Evolutionary conservation across 1,140 invertebrate species (phyloP).

Genomic region (Oppia nitens): DNA sequence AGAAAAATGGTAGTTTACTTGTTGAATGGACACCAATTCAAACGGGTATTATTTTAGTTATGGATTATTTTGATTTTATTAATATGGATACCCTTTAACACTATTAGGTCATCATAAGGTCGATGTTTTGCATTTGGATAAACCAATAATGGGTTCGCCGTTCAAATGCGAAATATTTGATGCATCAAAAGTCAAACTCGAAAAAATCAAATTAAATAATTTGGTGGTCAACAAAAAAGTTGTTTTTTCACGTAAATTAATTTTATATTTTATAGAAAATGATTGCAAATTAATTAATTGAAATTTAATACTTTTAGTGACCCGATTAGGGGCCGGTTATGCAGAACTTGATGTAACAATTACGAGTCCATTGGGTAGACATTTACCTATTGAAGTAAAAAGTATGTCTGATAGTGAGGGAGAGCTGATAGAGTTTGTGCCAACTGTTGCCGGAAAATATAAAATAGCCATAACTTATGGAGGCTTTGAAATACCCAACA

Average conservation of each 20-base stretch:
- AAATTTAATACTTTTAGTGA: slow-evolving; percentile 40
- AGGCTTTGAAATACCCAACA: slow-evolving; percentile 42
- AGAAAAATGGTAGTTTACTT: slow-evolving; percentile 76
- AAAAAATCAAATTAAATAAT: slow-evolving; percentile 52
- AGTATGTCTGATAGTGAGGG: slow-evolving; percentile 47
- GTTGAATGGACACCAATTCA: slow-evolving; percentile 71
- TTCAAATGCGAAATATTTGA: slow-evolving; percentile 91
- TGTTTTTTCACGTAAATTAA: slow-evolving; percentile 51
- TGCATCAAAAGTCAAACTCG: slow-evolving; percentile 45
- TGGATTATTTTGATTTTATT: neutral
- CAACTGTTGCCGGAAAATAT: slow-evolving; percentile 71
- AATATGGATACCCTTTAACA: neutral
- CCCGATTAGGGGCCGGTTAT: slow-evolving; percentile 64
- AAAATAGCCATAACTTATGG: slow-evolving; percentile 74
- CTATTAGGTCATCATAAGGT: slow-evolving; percentile 49
- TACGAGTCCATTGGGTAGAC: slow-evolving; percentile 68
- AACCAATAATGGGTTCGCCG: slow-evolving; percentile 80
- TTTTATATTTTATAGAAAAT: neutral
- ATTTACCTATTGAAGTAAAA: slow-evolving; percentile 60
- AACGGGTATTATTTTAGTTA: slow-evolving; percentile 24
- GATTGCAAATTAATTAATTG: slow-evolving; percentile 1
- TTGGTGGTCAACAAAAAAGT: slow-evolving; percentile 66
- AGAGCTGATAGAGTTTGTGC: slow-evolving; percentile 65
- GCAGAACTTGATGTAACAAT: slow-evolving; percentile 77
- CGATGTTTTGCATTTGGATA: slow-evolving; percentile 77